phyloP scores from a whole-genome alignment of 2,888 invertebrate species.

The Euplexia lucipara region DNA sequence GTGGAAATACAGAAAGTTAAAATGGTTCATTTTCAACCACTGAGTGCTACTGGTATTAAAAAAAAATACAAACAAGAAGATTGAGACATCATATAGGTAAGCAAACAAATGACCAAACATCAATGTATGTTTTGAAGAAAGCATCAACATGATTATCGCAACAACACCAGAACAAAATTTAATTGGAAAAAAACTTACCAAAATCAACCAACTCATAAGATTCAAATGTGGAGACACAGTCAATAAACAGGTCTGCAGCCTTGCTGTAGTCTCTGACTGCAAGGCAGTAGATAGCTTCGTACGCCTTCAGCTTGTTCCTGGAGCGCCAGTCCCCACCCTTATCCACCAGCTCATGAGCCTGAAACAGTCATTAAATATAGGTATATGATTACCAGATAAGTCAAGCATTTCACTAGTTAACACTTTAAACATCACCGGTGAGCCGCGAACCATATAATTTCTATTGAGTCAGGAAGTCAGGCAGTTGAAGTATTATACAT shows the following conservation, averaged over 20 bases:
- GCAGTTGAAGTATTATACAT: too few species aligned
- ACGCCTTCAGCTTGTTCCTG: conserved; percentile 98
- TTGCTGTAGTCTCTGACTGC: conserved; percentile 98
- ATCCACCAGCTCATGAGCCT: conserved; percentile 94
- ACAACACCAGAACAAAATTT: rapidly evolving
- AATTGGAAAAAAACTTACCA: conserved; percentile 91
- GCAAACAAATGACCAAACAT: too few species aligned
- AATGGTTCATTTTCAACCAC: too few species aligned
- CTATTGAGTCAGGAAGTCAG: too few species aligned
- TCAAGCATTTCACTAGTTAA: too few species aligned
- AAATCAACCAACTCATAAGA: conserved; percentile 99
- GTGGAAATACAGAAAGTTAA: too few species aligned
- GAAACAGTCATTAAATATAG: conserved; percentile 58
- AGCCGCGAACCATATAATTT: too few species aligned
- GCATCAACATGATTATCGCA: background rate
- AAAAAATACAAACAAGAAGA: too few species aligned
- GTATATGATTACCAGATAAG: background rate
- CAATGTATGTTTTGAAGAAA: too few species aligned
- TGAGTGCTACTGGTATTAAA: too few species aligned
- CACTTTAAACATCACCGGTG: too few species aligned
- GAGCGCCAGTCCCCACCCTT: conserved; percentile 99
- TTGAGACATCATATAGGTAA: too few species aligned
- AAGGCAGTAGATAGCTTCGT: conserved; percentile 98
- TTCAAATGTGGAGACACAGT: conserved; percentile 99
- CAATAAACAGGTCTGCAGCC: conserved; percentile 98